phyloP scores from a whole-genome alignment of 2,797 vertebrate genomes.

The Chiroxiphia lanceolata region DNA sequence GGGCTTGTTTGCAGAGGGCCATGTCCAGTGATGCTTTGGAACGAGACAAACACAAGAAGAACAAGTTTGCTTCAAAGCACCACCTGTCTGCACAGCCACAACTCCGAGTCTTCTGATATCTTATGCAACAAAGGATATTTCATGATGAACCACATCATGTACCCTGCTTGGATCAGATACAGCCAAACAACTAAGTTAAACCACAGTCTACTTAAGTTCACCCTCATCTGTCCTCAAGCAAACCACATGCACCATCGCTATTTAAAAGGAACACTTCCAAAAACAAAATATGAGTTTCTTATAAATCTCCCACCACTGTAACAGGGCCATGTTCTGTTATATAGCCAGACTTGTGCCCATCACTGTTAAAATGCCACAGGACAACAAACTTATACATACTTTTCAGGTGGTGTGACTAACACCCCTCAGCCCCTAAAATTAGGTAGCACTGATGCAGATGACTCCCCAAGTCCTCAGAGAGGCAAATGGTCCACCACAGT shows the following conservation, averaged over 20 bases:
- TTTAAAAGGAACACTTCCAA: not conserved
- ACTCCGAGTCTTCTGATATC: not conserved
- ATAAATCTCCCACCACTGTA: not conserved
- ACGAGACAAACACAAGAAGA: not conserved
- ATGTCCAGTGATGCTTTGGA: not conserved
- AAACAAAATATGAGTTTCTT: not conserved
- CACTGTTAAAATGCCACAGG: not conserved
- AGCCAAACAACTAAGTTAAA: not conserved
- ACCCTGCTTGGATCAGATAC: not conserved
- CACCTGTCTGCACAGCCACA: not conserved
- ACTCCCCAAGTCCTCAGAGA: not conserved
- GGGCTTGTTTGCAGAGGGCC: not conserved
- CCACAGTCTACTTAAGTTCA: not conserved
- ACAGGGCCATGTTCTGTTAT: not conserved
- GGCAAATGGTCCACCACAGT: not conserved
- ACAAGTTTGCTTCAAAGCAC: not conserved
- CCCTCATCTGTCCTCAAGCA: not conserved
- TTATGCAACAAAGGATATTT: not conserved
- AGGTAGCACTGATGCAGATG: not conserved
- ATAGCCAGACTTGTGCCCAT: not conserved
- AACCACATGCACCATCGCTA: not conserved
- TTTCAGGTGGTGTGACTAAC: not conserved
- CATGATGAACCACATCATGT: not conserved
- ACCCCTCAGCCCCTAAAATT: fast-evolving
- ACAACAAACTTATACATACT: fast-evolving